Conservation (phyloP, 2,113 vertebrate genomes). For the Bagarius yarrelli region DNA sequence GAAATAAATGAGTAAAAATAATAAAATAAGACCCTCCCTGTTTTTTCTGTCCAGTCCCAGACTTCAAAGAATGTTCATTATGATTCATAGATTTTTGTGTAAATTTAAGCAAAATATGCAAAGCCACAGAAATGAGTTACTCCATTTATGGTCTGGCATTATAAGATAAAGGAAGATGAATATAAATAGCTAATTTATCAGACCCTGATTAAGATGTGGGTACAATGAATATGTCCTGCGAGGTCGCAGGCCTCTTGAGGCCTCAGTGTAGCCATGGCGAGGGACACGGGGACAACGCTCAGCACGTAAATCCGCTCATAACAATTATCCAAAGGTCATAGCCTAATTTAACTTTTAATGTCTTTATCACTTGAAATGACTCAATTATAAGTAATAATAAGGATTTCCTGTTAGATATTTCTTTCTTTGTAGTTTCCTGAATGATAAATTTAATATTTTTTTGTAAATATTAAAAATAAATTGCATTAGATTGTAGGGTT, state of each 20-base stretch:
- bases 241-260: slow-evolving; percentile 30
- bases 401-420: not conserved
- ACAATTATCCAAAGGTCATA: not conserved
- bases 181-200: slow-evolving; percentile 13
- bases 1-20: not conserved
- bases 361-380: not conserved
- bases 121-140: not conserved
- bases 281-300: slow-evolving; percentile 20
- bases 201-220: slow-evolving; percentile 4
- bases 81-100: not conserved
- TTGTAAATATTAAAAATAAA: not conserved
- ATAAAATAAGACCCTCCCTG: not conserved
- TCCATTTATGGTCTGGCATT: not conserved
- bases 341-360: slow-evolving; percentile 1
- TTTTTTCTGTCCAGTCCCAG: not conserved
- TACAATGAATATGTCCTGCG: slow-evolving; percentile 2
- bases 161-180: slow-evolving; percentile 10
- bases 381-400: not conserved
- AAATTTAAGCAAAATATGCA: slow-evolving; percentile 10
- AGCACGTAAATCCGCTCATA: not conserved
- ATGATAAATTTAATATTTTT: not conserved
- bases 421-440: not conserved
- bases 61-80: not conserved
- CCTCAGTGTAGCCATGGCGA: slow-evolving; percentile 1
- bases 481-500: not conserved